Evolutionary conservation across 2,797 vertebrate genomes (phyloP).

Genomic region (Ficedula albicollis): DNA sequence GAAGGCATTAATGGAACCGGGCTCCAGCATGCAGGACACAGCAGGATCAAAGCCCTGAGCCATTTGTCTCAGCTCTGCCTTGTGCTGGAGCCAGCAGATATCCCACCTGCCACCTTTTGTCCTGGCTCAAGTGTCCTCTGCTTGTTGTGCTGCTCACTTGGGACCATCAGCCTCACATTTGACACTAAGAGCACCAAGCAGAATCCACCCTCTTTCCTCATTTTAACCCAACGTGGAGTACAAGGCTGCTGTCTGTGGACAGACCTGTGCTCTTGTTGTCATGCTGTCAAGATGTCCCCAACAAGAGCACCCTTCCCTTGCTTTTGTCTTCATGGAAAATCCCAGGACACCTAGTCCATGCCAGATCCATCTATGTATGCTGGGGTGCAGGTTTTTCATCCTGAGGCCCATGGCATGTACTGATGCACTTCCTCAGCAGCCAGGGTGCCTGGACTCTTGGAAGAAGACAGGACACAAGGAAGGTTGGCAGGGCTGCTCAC

Average conservation of each 20-base stretch:
- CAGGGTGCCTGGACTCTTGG: neutral
- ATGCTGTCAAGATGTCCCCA: neutral
- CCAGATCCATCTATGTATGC: accelerated
- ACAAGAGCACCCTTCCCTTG: neutral
- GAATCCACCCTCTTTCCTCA: neutral
- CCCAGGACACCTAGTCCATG: too few species aligned
- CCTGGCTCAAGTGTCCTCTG: neutral
- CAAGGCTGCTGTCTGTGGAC: neutral
- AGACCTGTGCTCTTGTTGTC: neutral
- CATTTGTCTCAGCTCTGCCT: neutral
- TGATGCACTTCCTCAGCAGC: neutral
- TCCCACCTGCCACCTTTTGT: neutral
- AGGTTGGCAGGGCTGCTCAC: neutral
- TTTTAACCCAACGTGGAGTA: neutral
- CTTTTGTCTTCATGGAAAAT: neutral
- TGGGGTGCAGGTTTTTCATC: accelerated
- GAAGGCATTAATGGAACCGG: neutral
- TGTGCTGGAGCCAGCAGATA: neutral
- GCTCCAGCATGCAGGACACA: neutral
- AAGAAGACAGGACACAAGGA: neutral
- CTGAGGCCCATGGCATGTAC: accelerated
- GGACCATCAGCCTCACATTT: neutral
- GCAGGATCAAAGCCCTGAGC: neutral
- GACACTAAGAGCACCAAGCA: neutral
- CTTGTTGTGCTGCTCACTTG: neutral